Percentiles rank a stretch among this genome's conserved stretches.
Conservation (phyloP, 23 tunicate species). For the Pegea sp. region DNA sequence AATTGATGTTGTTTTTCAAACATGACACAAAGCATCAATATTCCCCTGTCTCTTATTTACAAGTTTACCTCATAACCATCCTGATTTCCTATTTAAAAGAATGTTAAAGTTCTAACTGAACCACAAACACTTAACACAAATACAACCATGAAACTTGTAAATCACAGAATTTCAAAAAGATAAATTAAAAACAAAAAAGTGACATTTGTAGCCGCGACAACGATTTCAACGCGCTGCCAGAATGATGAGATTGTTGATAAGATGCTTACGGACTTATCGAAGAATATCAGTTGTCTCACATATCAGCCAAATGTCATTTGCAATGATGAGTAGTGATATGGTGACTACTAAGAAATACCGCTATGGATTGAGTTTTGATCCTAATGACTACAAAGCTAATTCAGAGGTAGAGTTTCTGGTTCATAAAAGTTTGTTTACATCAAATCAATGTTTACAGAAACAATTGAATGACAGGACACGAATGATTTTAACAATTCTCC, state of each 20-base stretch:
- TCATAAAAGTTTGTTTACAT: not conserved
- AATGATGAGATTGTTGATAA: slow-evolving; percentile 25
- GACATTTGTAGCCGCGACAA: slow-evolving; percentile 58
- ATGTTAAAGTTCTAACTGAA: too few species aligned
- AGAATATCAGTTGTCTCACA: slow-evolving; percentile 48
- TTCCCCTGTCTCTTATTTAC: too few species aligned
- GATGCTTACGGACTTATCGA: slow-evolving; percentile 38
- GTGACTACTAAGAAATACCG: slow-evolving; percentile 24
- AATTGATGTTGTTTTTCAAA: too few species aligned
- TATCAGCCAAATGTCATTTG: slow-evolving; percentile 64
- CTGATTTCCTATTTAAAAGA: too few species aligned
- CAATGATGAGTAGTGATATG: slow-evolving; percentile 47
- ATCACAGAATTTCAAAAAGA: too few species aligned
- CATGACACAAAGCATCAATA: too few species aligned
- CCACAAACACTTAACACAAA: too few species aligned
- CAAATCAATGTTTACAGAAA: slow-evolving; percentile 7
- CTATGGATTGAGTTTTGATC: slow-evolving; percentile 49
- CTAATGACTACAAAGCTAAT: slow-evolving; percentile 35
- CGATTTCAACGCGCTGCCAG: slow-evolving; percentile 29
- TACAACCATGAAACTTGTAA: too few species aligned
- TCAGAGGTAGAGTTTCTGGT: slow-evolving; percentile 13
- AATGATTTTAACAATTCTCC: slow-evolving; percentile 28
- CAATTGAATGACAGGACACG: slow-evolving; percentile 19
- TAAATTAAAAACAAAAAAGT: too few species aligned
- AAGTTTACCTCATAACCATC: too few species aligned